These are phyloP conservation scores for Alligator mississippiensis DNA, from an alignment of 2,113 vertebrate genomes.

Conservation along the genomic window DNA sequence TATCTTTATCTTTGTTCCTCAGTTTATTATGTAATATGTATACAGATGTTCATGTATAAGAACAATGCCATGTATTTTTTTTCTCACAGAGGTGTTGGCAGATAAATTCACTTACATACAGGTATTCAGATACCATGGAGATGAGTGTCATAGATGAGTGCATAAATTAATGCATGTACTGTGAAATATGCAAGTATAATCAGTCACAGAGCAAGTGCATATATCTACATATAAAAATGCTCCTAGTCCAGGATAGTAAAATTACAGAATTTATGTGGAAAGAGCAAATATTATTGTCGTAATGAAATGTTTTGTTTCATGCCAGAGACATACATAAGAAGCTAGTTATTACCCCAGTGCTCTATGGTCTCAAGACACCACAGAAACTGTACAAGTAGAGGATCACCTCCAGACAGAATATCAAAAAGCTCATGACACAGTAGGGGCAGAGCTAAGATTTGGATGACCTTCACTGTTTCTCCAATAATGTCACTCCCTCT, in stretches of 20 bases:
- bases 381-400: not conserved
- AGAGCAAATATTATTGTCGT: not conserved
- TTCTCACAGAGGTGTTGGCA: not conserved
- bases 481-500: accelerated
- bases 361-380: not conserved
- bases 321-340: not conserved
- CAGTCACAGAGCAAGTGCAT: not conserved
- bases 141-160: no score
- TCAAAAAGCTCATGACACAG: not conserved
- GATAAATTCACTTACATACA: not conserved
- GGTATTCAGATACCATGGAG: not conserved
- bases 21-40: no score
- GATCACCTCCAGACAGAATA: not conserved
- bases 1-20: no score
- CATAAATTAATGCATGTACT: not conserved
- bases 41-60: not conserved
- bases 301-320: not conserved
- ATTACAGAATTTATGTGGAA: not conserved
- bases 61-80: not conserved
- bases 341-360: not conserved
- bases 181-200: not conserved
- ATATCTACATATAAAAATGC: not conserved
- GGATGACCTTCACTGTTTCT: not conserved
- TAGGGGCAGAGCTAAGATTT: not conserved
- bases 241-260: not conserved